Percentiles rank a stretch among this genome's conserved stretches.
These are phyloP conservation scores for Drosophila merina DNA, from an alignment of 2,888 invertebrate genomes.

Conservation along the genomic window DNA sequence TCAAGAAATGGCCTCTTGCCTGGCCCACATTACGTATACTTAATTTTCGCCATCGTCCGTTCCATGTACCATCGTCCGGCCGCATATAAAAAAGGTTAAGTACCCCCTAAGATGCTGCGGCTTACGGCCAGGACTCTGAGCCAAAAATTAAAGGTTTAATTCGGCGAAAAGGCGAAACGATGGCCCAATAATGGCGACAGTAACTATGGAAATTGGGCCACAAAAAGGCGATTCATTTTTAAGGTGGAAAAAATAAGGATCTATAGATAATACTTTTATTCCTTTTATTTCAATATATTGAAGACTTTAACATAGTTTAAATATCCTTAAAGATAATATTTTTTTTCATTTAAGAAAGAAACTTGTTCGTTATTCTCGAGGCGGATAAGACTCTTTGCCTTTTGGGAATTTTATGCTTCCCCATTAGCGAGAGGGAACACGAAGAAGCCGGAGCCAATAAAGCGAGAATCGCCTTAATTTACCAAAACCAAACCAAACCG, in stretches of 20 bases:
- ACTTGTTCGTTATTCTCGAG: neutral
- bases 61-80: conserved; percentile 35
- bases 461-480: conserved; percentile 66
- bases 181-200: conserved; percentile 52
- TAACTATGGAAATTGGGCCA: conserved; percentile 17
- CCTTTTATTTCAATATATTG: neutral
- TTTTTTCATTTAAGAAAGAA: neutral
- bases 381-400: neutral
- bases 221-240: neutral
- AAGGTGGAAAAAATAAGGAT: too few species aligned
- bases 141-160: conserved; percentile 31
- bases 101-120: conserved; percentile 62
- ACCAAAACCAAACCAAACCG: conserved; percentile 36
- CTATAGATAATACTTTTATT: conserved; percentile 1
- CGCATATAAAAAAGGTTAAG: conserved; percentile 79
- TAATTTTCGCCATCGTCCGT: conserved; percentile 51
- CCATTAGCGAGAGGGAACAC: neutral
- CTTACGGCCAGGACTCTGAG: neutral
- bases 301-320: neutral
- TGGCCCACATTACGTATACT: conserved; percentile 61
- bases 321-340: neutral
- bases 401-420: neutral
- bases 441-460: conserved; percentile 59
- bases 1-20: conserved; percentile 66
- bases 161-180: conserved; percentile 72